Conservation (phyloP, 2,888 invertebrate species). For the Minunthozetes semirufus region DNA sequence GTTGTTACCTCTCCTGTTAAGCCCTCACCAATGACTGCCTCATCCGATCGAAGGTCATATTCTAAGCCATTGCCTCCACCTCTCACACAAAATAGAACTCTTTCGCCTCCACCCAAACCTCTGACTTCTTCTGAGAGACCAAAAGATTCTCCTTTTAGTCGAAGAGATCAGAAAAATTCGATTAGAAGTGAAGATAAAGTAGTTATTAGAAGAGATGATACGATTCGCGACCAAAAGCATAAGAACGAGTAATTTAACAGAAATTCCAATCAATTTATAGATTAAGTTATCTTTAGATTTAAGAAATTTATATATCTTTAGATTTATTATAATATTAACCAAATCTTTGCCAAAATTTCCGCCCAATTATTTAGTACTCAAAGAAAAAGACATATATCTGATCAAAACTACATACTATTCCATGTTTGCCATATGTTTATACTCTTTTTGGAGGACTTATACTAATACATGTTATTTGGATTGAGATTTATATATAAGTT, state of each 20-base stretch:
- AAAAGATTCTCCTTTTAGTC: not conserved
- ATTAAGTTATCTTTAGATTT: not conserved
- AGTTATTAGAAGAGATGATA: not conserved
- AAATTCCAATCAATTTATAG: not conserved
- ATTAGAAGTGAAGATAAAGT: not conserved
- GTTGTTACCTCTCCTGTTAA: not conserved
- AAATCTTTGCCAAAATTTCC: no score
- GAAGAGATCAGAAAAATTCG: not conserved
- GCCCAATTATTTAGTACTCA: no score
- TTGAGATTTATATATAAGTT: no score
- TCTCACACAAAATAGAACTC: not conserved
- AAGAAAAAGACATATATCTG: no score
- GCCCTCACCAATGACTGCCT: slow-evolving; percentile 10
- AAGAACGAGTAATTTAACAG: not conserved
- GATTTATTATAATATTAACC: no score
- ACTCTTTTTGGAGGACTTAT: no score
- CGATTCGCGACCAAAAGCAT: not conserved
- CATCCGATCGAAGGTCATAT: slow-evolving; percentile 11
- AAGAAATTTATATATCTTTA: not conserved
- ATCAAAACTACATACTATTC: no score
- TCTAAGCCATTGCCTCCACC: not conserved
- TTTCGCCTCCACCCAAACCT: not conserved
- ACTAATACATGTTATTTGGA: no score
- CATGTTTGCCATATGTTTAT: no score
- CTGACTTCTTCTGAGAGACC: not conserved